Percentiles rank a stretch among this genome's conserved stretches.
Conservation (phyloP, 2,888 invertebrate species). For the Epistrophe grossulariae region DNA sequence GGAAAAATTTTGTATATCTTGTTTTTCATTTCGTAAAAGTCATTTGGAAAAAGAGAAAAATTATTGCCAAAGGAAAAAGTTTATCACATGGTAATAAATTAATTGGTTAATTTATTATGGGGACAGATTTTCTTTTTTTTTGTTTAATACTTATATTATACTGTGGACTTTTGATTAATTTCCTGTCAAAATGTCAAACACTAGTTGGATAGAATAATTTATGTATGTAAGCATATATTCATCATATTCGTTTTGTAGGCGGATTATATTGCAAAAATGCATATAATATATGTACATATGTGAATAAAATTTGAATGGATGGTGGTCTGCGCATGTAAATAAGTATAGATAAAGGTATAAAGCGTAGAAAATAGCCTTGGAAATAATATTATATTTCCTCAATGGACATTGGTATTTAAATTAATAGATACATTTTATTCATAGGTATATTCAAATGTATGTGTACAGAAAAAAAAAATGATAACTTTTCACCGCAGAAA, state of each 20-base stretch:
- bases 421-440: background rate
- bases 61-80: conserved; percentile 44
- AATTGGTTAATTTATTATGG: conserved; percentile 55
- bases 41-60: background rate
- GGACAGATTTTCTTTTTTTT: conserved; percentile 21
- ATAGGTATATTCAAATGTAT: too few species aligned
- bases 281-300: too few species aligned
- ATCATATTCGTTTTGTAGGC: conserved; percentile 17
- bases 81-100: conserved; percentile 59
- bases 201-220: conserved; percentile 24
- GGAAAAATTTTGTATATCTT: background rate
- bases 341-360: too few species aligned
- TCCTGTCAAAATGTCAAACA: conserved; percentile 60
- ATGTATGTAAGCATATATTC: background rate
- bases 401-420: background rate
- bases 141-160: background rate
- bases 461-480: background rate
- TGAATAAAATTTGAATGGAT: too few species aligned
- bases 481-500: background rate
- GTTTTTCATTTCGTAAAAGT: background rate
- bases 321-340: too few species aligned
- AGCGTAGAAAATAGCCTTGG: conserved; percentile 19
- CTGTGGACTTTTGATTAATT: conserved; percentile 50
- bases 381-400: conserved; percentile 5
- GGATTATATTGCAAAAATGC: conserved; percentile 11